Evolutionary conservation across 2,113 vertebrate genomes (phyloP).

Genomic region (Urocynchramus pylzowi): DNA sequence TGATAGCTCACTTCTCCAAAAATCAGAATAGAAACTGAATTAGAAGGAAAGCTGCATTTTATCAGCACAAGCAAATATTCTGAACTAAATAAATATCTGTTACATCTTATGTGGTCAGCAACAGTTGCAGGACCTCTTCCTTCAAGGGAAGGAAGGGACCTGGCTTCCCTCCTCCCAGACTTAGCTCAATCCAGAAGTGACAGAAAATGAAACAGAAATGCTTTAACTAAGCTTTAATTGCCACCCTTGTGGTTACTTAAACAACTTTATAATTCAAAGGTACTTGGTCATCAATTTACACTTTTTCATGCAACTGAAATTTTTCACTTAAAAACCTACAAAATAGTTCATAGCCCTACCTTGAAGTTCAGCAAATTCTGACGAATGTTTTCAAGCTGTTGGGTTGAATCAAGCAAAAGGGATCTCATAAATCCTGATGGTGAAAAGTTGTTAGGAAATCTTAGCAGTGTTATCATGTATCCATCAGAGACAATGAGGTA

Average conservation of each 20-base stretch:
- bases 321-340: neutral
- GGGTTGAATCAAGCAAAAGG: slow-evolving; percentile 78
- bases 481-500: slow-evolving; percentile 93
- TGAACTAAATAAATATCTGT: accelerated
- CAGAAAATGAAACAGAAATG: neutral
- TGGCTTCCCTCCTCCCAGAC: neutral
- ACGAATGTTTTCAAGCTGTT: slow-evolving; percentile 77
- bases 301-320: neutral
- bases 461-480: slow-evolving; percentile 88
- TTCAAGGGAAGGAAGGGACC: neutral
- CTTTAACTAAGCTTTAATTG: neutral
- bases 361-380: slow-evolving; percentile 62
- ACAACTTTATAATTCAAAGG: neutral
- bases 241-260: neutral
- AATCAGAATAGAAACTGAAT: neutral
- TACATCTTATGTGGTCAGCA: accelerated
- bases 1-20: neutral
- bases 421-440: slow-evolving; percentile 75
- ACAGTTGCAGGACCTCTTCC: neutral
- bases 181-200: neutral
- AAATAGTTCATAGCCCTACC: slow-evolving; percentile 64
- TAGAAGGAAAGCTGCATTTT: neutral
- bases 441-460: slow-evolving; percentile 70
- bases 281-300: accelerated
- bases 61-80: neutral